These are phyloP conservation scores for Nineta flava DNA, from an alignment of 2,888 invertebrate species.

Conservation along the genomic window DNA sequence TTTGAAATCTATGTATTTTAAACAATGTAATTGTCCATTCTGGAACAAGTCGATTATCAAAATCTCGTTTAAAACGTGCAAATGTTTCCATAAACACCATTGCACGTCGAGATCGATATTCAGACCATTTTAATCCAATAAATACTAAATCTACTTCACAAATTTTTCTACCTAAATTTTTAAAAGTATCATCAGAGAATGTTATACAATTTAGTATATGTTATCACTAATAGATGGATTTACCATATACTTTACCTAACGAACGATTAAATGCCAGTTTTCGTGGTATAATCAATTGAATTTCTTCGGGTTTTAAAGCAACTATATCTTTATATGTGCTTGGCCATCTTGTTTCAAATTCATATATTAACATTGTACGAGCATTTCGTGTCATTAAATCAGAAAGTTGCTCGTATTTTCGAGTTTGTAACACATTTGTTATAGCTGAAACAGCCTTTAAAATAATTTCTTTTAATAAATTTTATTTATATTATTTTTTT, in stretches of 20 bases:
- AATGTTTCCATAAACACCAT: constrained; percentile 6
- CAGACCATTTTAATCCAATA: constrained; percentile 6
- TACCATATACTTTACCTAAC: background rate
- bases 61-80: constrained; percentile 5
- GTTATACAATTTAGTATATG: too few species aligned
- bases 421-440: constrained; percentile 1
- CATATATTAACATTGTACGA: background rate
- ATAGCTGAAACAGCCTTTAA: constrained; percentile 5
- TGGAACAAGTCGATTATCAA: background rate
- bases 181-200: too few species aligned
- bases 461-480: background rate
- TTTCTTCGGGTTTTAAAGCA: constrained; percentile 4
- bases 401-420: background rate
- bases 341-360: constrained; percentile 4
- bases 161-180: background rate
- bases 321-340: background rate
- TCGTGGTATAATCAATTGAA: constrained; percentile 6
- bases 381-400: constrained; percentile 1
- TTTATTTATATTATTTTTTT: background rate
- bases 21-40: constrained; percentile 6
- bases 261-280: background rate
- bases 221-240: too few species aligned
- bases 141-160: constrained; percentile 6
- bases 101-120: constrained; percentile 1
- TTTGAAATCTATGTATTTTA: constrained; percentile 3